Conservation (phyloP, 2,888 invertebrate genomes). For the Protodeltote pygarga region DNA sequence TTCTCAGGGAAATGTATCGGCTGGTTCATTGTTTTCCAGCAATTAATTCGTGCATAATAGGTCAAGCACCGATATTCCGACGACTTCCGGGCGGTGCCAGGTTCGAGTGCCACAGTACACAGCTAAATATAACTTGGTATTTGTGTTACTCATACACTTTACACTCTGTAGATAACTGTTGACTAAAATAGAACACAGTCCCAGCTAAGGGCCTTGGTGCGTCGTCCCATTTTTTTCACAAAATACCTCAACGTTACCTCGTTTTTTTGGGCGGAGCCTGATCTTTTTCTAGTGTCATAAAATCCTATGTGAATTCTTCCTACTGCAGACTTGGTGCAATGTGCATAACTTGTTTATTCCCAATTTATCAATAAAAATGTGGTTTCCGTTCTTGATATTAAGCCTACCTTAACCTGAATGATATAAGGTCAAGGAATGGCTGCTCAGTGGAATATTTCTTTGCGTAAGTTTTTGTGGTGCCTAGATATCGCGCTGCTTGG, state of each 20-base stretch:
- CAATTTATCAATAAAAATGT: conserved; percentile 6
- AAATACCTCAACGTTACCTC: conserved; percentile 11
- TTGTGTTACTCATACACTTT: conserved; percentile 51
- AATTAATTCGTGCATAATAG: conserved; percentile 68
- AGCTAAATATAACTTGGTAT: conserved; percentile 65
- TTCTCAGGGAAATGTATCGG: conserved; percentile 42
- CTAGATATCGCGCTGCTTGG: conserved; percentile 31
- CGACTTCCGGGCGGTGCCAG: conserved; percentile 69
- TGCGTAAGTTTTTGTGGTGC: conserved; percentile 24
- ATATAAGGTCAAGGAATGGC: conserved; percentile 27
- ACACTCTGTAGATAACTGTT: conserved; percentile 44
- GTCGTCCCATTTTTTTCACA: conserved; percentile 47
- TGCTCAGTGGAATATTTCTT: conserved; percentile 6
- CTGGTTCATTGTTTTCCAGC: conserved; percentile 58
- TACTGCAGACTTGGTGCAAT: conserved; percentile 5
- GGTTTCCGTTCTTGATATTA: conserved; percentile 2
- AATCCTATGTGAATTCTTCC: conserved; percentile 23
- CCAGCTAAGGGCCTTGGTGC: conserved; percentile 56
- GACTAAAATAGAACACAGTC: conserved; percentile 55
- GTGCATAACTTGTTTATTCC: conserved; percentile 15
- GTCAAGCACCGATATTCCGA: conserved; percentile 66
- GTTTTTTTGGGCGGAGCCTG: conserved; percentile 6
- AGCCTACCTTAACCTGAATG: conserved; percentile 27
- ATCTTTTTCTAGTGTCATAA: conserved; percentile 24
- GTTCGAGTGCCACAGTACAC: conserved; percentile 54